Base-by-base conservation (phyloP, 2,113 vertebrate genomes). In the Hirundichthys speculiger region DNA sequence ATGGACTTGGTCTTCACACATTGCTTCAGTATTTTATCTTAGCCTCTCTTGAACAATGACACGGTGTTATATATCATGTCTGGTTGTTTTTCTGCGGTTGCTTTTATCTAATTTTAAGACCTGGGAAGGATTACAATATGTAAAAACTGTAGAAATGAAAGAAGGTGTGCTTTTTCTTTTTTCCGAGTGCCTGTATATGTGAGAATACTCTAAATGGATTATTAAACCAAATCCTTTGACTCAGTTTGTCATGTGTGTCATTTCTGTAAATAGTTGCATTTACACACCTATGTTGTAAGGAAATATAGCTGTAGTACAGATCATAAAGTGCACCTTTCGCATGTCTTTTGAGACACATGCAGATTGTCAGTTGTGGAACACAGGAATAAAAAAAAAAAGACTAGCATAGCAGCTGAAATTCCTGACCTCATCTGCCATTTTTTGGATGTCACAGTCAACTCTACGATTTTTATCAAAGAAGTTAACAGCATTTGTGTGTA, bases 401-500 rank as follows among this genome's bases (percentile, higher is more conserved):
- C n/a, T 38, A 12, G n/a, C 4, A 13, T 19, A 38, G n/a, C 27
- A 39, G 42, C 24, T 39, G 64, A 19, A 27, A 22, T 49, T 65
- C 16, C 68, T 3, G 1, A 64, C 34, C 49, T 40, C 20, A 46
- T 64, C 42, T 57, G 64, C 43, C 41, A 38, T 34, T 43, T 68
- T 53, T 71, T 20, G 54, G n/a, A 59, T 61, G 20, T 65, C 3
- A 5, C 16, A 47, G 42, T 68, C 45, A 40, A 13, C 14, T 6
- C 20, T 57, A 53, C 49, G 18, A 22, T 12, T 39, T 50, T 68
- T 53, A 52, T 66, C 18, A 20, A 57, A 47, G n/a, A 21, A 57
- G 42, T 52, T 47, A 54, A 51, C 52, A 64, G 50, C n/a, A 13
- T 20, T 19, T 38, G 13, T 52, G 18, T 46, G 9, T 34, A 34